Base-by-base conservation (phyloP, 1,140 invertebrate species). In the Cydia fagiglandana region DNA sequence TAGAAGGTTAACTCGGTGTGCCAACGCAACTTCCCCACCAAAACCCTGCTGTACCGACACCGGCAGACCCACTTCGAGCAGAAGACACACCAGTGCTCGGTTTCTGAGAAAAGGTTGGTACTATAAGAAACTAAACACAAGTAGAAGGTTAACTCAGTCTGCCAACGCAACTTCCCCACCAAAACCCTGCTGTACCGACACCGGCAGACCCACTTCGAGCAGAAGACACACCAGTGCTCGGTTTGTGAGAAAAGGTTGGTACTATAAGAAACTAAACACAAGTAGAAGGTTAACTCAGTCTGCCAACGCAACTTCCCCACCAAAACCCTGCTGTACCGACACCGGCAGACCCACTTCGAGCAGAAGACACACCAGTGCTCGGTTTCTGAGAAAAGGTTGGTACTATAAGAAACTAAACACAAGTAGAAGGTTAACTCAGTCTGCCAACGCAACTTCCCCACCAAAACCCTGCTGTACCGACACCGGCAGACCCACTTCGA, bases 401-500 rank as follows among this genome's bases (percentile, higher is more conserved):
- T 28, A 53, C 34, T 34, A 34, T 34, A 2, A n/a, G 1, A 28
- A 1, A 34, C 3, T 4, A 34, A 34, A 34, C 91, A 93, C 0
- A 94, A 93, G 76, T 93, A 93, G 77, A 94, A 94, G 2, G 93
- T 3, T 93, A 2, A 94, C 79, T 94, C 93, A 13, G 94, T 95
- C 13, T 95, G 94, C 80, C 91, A 94, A 64, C 92, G 94, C 13
- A 92, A 91, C 0, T 95, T 95, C 83, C 90, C 93, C 56, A 94
- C 92, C 30, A 94, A 94, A 77, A 94, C 94, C 0, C 87, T 94
- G 17, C 86, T 94, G 4, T 94, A 94, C 79, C 86, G 94, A 0
- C 94, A 95, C 80, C 77, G 94, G 24, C 94, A 94, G 76, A 94
- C 94, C 7, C 94, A 95, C 82, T 94, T 94, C 76, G 91, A 93